Base-by-base conservation (phyloP, 2,888 invertebrate species). In the Plemyria rubiginata region DNA sequence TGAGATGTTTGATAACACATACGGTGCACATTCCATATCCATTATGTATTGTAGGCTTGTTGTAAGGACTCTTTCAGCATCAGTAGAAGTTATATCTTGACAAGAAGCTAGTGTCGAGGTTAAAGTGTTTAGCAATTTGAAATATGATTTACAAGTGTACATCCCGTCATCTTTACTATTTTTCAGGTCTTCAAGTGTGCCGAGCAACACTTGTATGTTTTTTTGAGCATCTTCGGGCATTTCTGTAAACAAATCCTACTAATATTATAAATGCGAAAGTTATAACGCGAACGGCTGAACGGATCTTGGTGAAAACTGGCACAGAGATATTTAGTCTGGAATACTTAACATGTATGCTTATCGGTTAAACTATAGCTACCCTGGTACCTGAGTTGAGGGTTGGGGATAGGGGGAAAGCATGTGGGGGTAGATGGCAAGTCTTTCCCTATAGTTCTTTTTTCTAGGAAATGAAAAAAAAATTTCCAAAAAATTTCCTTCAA, bases 11-110 rank as follows among this genome's bases (percentile, higher is more conserved):
- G 57, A 46, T 15, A 57, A 22, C 41, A 60, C 15, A 22, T 61
- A 51, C 4, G 56, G 52, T 52, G 56, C 45, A 9, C 49, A 53
- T 59, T 40, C 38, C 49, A 65, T 29, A 41, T 60, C 54, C 28
- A 75, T 41, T 70, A 38, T 43, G 68, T 60, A 28, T 65, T 38
- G 40, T 68, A 70, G 64, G 64, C 67, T 57, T 64, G 76, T 29
- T 49, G 56, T 82, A 79, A 65, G 4, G 73, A 66, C 53, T 56
- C 59, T 66, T 15, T 66, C 50, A 40, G 59, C 62, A 12, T 62
- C 55, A 12, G 11, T 12, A 2, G 43, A 13, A 12, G 52, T 32
- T 32, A 66, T 16, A 11, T 40, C 55, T 6, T 54, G 40, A 53
- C 16, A 13, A 32, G 22, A n/a, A 9, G 12, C 16, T 16, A 66